phyloP scores from a whole-genome alignment of 2,888 invertebrate genomes.

The Tortricodes alternella region DNA sequence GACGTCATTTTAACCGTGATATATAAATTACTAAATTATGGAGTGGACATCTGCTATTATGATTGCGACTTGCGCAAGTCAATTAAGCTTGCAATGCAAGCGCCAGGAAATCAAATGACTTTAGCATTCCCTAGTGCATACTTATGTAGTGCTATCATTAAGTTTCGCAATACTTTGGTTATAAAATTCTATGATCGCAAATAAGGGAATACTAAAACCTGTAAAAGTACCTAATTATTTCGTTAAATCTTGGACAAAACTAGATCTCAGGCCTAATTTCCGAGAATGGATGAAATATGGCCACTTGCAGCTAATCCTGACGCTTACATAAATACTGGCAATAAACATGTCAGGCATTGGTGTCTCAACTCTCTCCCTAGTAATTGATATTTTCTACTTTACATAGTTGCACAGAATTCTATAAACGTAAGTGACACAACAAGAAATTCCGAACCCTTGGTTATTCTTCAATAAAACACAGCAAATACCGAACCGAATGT shows the following conservation, averaged over 20 bases:
- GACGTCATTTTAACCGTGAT: constrained; percentile 49
- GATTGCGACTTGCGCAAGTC: constrained; percentile 63
- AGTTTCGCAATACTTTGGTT: background rate
- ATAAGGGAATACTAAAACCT: too few relatives aligned
- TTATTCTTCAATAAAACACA: background rate
- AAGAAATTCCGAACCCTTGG: constrained; percentile 3
- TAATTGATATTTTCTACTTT: constrained; percentile 22
- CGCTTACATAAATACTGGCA: constrained; percentile 22
- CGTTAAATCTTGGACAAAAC: too few relatives aligned
- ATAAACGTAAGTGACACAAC: constrained; percentile 2
- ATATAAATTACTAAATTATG: constrained; percentile 54
- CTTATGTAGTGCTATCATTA: background rate
- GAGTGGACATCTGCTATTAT: constrained; percentile 66
- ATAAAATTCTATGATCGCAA: too few relatives aligned
- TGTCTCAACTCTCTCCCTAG: constrained; percentile 15
- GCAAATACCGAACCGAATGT: background rate
- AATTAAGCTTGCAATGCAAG: constrained; percentile 56
- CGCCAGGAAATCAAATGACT: constrained; percentile 27
- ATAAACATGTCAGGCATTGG: constrained; percentile 22
- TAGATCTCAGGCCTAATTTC: background rate
- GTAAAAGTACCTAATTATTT: too few relatives aligned
- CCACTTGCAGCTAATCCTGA: constrained; percentile 5
- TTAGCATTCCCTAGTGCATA: background rate
- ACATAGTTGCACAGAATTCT: constrained; percentile 10
- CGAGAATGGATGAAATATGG: constrained; percentile 10